phyloP scores from a whole-genome alignment of 2,797 vertebrate genomes.

The Trematomus bernacchii region DNA sequence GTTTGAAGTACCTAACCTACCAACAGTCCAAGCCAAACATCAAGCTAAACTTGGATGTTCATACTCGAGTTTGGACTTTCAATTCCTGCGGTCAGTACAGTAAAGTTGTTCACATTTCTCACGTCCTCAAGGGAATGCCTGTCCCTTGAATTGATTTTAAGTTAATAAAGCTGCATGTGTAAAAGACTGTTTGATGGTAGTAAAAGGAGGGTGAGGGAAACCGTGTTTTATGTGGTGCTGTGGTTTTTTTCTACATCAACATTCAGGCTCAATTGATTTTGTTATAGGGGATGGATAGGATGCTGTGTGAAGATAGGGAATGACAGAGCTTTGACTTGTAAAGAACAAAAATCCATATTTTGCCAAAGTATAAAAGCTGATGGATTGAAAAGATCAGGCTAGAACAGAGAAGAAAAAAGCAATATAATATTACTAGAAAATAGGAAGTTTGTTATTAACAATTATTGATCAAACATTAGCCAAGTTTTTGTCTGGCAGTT shows the following conservation, averaged over 20 bases:
- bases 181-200: conserved; percentile 34
- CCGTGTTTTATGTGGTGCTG: conserved; percentile 38
- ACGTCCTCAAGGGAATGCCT: conserved; percentile 25
- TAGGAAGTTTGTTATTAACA: background rate
- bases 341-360: conserved; percentile 6
- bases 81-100: conserved; percentile 24
- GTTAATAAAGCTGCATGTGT: conserved; percentile 50
- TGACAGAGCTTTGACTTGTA: background rate
- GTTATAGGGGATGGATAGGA: conserved; percentile 9
- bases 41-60: background rate
- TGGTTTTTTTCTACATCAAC: conserved; percentile 35
- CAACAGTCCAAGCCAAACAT: background rate
- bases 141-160: conserved; percentile 45
- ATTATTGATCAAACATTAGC: background rate
- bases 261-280: conserved; percentile 34
- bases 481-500: background rate
- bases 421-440: background rate
- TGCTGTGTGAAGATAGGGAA: background rate
- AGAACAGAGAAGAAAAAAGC: background rate
- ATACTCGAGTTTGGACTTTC: conserved; percentile 14
- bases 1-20: background rate
- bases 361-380: conserved; percentile 7
- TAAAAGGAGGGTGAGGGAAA: conserved; percentile 39
- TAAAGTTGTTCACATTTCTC: conserved; percentile 27
- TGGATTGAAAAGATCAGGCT: conserved; percentile 5